These are phyloP conservation scores for Anadara kagoshimensis DNA, from an alignment of 1,140 invertebrate species.

Conservation along the genomic window DNA sequence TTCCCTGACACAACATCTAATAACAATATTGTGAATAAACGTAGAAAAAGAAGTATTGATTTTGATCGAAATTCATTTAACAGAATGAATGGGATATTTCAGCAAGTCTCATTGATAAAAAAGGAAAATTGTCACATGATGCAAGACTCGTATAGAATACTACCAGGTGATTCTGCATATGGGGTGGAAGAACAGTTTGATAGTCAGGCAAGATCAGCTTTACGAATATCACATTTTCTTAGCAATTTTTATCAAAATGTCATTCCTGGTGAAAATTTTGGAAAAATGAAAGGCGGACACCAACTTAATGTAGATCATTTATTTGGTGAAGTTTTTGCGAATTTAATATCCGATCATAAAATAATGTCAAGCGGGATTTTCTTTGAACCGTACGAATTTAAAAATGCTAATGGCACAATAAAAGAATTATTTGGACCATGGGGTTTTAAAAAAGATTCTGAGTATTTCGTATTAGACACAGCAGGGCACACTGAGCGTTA, in stretches of 20 bases:
- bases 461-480: slow-evolving; percentile 47
- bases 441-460: slow-evolving; percentile 43
- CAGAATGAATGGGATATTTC: slow-evolving; percentile 50
- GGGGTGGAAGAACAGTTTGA: slow-evolving; percentile 92
- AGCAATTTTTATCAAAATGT: slow-evolving; percentile 54
- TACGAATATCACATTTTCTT: slow-evolving; percentile 56
- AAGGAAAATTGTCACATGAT: slow-evolving; percentile 46
- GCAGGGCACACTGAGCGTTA: slow-evolving; percentile 49
- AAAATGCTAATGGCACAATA: slow-evolving; percentile 77
- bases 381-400: slow-evolving; percentile 94
- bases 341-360: slow-evolving; percentile 88
- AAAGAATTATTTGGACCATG: slow-evolving; percentile 60
- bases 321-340: slow-evolving; percentile 82
- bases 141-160: slow-evolving; percentile 26
- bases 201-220: slow-evolving; percentile 77
- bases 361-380: slow-evolving; percentile 93
- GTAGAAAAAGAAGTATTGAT: too few relatives aligned
- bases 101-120: slow-evolving; percentile 49
- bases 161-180: slow-evolving; percentile 84
- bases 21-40: too few relatives aligned
- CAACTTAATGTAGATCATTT: slow-evolving; percentile 58
- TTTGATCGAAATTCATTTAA: slow-evolving; percentile 69
- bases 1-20: too few relatives aligned
- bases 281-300: slow-evolving; percentile 54
- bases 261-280: slow-evolving; percentile 50